Evolutionary conservation across 2,797 vertebrate species (phyloP), one percentile per base, ranked within the genome.

Genomic region (Eidolon dupreanum): DNA sequence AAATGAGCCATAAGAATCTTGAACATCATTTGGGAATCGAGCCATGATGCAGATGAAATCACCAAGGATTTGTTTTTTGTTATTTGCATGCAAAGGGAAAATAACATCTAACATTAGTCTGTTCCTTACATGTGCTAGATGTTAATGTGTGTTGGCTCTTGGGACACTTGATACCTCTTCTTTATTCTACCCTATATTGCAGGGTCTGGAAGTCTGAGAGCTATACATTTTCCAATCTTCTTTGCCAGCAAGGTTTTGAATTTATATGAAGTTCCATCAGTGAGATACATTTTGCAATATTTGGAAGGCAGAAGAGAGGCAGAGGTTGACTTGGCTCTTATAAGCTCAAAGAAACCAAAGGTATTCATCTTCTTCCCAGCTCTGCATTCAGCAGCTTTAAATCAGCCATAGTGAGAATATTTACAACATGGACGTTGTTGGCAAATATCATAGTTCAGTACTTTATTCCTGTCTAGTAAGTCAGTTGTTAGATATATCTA

Each of bases 11-110:
- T 13, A 24, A 7, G 66, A 66, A 88, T 33, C 57, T 91, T 33
- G 74, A 79, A 66, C 19, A 86, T 81, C 36, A 53, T 86, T 88
- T 96, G 70, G 79, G 71, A 93, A 93, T 24, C 41, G 55, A 89
- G 59, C 41, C 70, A 84, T 68, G 59, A 88, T 74, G 46, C 83
- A 57, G 83, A 87, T 65, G 20, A 82, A 93, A 79, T 71, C 51
- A 93, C 46, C 78, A 75, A 88, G 28, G 65, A 41, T 75, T 93
- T 89, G 28, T 92, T 74, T 74, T 90, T 86, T 96, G 88, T 91
- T 71, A 20, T 83, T 70, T 73, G 28, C 55, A 79, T 53, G 57
- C 43, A 88, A 86, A 82, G 41, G 43, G n/a, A 51, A 90, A 59
- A 73, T 57, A 19, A 16, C 8, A 46, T 49, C 36, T 46, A 84